These are phyloP conservation scores for Silurus lanzhouensis DNA, from an alignment of 2,797 vertebrate species.

Conservation along the genomic window DNA sequence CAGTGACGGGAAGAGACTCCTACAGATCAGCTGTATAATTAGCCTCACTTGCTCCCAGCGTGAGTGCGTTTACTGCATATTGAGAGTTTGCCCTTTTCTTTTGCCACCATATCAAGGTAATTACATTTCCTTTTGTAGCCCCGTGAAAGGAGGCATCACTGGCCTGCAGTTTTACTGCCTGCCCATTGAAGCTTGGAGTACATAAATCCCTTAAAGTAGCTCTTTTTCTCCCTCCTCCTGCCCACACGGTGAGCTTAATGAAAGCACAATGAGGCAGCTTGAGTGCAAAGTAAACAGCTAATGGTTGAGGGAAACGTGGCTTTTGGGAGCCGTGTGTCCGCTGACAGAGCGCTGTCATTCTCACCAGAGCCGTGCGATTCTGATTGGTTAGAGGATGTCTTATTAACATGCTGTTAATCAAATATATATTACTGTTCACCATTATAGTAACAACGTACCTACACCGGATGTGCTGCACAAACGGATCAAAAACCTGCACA, in stretches of 20 bases:
- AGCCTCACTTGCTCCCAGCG: constrained; percentile 56
- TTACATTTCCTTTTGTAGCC: constrained; percentile 64
- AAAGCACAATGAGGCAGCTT: constrained; percentile 54
- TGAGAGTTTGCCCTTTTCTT: constrained; percentile 64
- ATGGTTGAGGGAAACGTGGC: constrained; percentile 48
- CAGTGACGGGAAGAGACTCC: constrained; percentile 29
- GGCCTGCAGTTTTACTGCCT: constrained; percentile 62
- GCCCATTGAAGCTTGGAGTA: constrained; percentile 53
- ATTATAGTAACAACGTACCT: no score
- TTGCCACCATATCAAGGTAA: constrained; percentile 63
- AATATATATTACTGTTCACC: no score
- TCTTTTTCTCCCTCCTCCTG: constrained; percentile 39
- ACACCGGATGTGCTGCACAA: neutral
- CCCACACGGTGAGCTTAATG: constrained; percentile 58
- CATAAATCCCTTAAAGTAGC: constrained; percentile 65
- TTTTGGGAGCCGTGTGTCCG: constrained; percentile 20
- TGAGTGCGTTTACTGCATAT: constrained; percentile 63
- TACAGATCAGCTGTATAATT: constrained; percentile 61
- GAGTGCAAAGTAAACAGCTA: constrained; percentile 47
- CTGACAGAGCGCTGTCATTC: constrained; percentile 21
- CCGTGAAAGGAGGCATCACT: constrained; percentile 60
- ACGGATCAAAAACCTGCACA: neutral
- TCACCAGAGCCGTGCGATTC: neutral
- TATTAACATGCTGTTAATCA: neutral
- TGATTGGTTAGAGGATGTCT: neutral